Conservation (phyloP, 2,113 vertebrate genomes). For the Mungos mungo region DNA sequence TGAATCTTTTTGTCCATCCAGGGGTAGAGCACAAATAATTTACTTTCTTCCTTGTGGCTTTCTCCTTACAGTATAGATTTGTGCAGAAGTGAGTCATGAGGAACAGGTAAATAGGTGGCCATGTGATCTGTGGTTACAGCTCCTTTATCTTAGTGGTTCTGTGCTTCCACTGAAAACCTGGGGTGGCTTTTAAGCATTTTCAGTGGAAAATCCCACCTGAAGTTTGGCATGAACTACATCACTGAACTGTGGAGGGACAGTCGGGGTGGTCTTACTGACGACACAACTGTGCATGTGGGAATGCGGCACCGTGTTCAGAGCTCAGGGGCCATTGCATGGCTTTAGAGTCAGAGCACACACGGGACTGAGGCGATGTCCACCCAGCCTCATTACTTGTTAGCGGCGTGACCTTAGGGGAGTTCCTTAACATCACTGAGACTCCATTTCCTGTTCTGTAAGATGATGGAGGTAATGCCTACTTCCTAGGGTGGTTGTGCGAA, state of each 20-base stretch:
- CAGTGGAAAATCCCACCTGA: not conserved
- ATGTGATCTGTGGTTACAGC: not conserved
- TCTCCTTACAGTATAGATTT: not conserved
- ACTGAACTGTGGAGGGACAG: not conserved
- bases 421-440: not conserved
- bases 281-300: rapidly evolving
- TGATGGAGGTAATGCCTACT: not conserved
- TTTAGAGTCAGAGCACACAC: not conserved
- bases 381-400: not conserved
- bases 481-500: not conserved
- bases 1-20: conserved; percentile 79
- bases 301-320: not conserved
- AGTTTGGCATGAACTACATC: not conserved
- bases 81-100: not conserved
- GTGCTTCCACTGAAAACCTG: not conserved
- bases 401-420: not conserved
- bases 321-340: not conserved
- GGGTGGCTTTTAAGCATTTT: not conserved
- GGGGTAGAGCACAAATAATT: conserved; percentile 64
- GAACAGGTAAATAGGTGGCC: not conserved
- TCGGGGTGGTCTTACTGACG: not conserved
- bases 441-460: not conserved
- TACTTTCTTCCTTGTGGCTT: conserved; percentile 33
- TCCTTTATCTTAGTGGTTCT: not conserved
- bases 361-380: not conserved